Percentiles rank a stretch among this genome's conserved stretches.
Conservation (phyloP, 2,113 vertebrate species). For the Podarcis raffonei region DNA sequence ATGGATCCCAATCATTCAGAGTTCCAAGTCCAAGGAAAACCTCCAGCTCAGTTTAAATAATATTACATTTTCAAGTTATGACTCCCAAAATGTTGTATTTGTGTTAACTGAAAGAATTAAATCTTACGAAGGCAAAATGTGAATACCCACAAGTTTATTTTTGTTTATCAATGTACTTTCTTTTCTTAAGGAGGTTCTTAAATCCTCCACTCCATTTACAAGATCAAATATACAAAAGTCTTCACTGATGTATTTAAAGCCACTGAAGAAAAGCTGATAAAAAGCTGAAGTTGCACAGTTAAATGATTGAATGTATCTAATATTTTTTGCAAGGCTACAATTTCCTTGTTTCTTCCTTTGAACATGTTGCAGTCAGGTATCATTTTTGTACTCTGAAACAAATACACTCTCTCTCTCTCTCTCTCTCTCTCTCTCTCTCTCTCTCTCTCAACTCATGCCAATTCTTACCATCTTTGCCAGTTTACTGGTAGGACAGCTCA, state of each 20-base stretch:
- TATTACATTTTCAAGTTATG: neutral
- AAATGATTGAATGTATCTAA: slow-evolving; percentile 23
- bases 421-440: too few relatives aligned
- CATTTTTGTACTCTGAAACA: slow-evolving; percentile 11
- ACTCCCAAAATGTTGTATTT: neutral
- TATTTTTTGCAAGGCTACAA: slow-evolving; percentile 26
- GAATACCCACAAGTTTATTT: neutral
- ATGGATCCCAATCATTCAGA: too few relatives aligned
- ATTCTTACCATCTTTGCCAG: neutral
- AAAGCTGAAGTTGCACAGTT: slow-evolving; percentile 36
- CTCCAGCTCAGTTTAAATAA: too few relatives aligned
- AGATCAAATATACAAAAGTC: slow-evolving; percentile 20
- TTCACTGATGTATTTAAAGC: slow-evolving; percentile 46
- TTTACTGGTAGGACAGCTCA: neutral
- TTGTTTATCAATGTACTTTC: too few relatives aligned
- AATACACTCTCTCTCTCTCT: neutral
- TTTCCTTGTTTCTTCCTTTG: neutral
- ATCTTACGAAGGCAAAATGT: neutral
- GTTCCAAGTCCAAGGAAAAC: too few relatives aligned
- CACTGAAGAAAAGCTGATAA: slow-evolving; percentile 31
- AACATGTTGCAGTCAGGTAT: slow-evolving; percentile 36
- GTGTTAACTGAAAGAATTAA: neutral
- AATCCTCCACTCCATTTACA: slow-evolving; percentile 26
- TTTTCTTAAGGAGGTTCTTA: slow-evolving; percentile 20
- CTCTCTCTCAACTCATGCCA: too few relatives aligned